These are phyloP conservation scores for Dicentrarchus labrax DNA, from an alignment of 2,113 vertebrate genomes.

Conservation along the genomic window DNA sequence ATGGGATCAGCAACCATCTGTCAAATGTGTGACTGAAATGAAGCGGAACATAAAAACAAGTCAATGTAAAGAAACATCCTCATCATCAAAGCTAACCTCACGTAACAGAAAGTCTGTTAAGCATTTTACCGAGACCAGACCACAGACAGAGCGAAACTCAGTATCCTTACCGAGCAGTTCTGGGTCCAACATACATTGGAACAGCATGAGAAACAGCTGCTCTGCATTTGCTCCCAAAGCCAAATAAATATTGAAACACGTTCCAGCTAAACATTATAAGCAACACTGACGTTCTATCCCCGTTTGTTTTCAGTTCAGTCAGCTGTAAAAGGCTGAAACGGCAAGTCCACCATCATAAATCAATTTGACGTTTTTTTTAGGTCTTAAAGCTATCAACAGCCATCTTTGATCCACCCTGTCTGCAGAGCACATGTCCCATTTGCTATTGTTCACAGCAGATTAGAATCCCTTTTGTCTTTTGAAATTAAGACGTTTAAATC, in stretches of 20 bases:
- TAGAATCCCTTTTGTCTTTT: conserved; percentile 20
- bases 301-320: conserved; percentile 58
- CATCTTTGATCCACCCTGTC: conserved; percentile 67
- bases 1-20: not conserved
- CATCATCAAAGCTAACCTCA: conserved; percentile 33
- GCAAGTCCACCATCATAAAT: conserved; percentile 58
- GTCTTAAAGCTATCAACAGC: conserved; percentile 30
- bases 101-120: conserved; percentile 21
- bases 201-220: conserved; percentile 76
- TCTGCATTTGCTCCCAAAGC: conserved; percentile 59
- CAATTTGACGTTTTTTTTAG: conserved; percentile 28
- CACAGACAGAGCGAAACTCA: conserved; percentile 27
- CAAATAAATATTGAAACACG: conserved; percentile 65
- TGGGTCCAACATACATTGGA: conserved; percentile 52
- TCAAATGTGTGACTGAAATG: conserved; percentile 27
- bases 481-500: conserved; percentile 32
- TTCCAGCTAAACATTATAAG: conserved; percentile 53
- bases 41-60: conserved; percentile 26
- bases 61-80: conserved; percentile 7
- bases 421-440: conserved; percentile 57
- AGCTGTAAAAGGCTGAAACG: conserved; percentile 55
- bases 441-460: conserved; percentile 41
- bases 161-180: not conserved
- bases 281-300: conserved; percentile 33
- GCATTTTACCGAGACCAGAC: conserved; percentile 10